A percentile compares a stretch with the other conserved stretches of the same genome.
Evolutionary conservation across 2,888 invertebrate genomes (phyloP).

Genomic region (Sarcophaga carnaria): DNA sequence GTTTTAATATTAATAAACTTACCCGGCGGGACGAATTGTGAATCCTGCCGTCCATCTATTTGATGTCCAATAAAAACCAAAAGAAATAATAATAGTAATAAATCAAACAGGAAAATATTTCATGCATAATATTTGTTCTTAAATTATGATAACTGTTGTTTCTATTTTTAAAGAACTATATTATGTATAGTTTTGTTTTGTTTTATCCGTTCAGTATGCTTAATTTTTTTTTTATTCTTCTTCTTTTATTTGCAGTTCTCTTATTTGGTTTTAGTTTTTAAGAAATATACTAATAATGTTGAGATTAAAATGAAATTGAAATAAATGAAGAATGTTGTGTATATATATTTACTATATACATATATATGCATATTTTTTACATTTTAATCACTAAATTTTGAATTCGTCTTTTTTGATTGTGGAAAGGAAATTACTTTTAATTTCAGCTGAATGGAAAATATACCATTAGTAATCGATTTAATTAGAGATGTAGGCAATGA

Average conservation of each 20-base stretch:
- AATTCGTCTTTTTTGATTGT: neutral
- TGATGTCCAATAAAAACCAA: slow-evolving; percentile 82
- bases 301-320: neutral
- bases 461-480: slow-evolving; percentile 7
- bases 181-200: slow-evolving; percentile 21
- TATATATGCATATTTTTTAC: neutral
- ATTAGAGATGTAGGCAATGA: slow-evolving; percentile 1
- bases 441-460: neutral
- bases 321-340: neutral
- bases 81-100: slow-evolving; percentile 81
- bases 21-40: slow-evolving; percentile 82
- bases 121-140: slow-evolving; percentile 76
- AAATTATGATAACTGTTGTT: slow-evolving; percentile 12
- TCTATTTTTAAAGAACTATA: slow-evolving; percentile 12
- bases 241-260: slow-evolving; percentile 1
- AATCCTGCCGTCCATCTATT: slow-evolving; percentile 83
- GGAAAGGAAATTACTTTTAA: neutral
- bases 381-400: neutral
- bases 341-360: no score
- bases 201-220: slow-evolving; percentile 15
- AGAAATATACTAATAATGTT: neutral
- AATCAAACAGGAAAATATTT: slow-evolving; percentile 80
- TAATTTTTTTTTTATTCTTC: neutral
- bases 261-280: neutral
- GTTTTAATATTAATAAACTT: slow-evolving; percentile 76